Evolutionary conservation across 2,888 invertebrate species (phyloP).

Genomic region (Ellobium chinense): DNA sequence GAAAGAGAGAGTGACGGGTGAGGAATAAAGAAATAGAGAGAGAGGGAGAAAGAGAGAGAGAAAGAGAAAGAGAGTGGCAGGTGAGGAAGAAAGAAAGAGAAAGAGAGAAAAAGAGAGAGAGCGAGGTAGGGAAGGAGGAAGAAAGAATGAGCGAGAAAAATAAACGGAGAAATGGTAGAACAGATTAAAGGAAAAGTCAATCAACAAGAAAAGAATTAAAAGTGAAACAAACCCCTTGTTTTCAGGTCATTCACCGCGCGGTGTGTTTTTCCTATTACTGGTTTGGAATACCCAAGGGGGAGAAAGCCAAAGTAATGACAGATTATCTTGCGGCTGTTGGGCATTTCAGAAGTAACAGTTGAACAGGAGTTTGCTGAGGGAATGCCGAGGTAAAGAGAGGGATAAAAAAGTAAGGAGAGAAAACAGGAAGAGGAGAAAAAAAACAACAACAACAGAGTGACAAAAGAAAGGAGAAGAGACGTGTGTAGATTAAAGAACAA

Average conservation of each 20-base stretch:
- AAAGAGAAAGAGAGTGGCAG: background rate
- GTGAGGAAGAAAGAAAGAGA: background rate
- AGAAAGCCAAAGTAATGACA: no score
- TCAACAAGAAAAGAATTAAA: no score
- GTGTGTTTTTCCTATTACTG: no score
- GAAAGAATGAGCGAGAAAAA: background rate
- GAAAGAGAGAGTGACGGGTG: background rate
- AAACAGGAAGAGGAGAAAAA: background rate
- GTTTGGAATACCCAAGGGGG: no score
- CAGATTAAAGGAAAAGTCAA: background rate
- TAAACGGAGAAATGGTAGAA: background rate
- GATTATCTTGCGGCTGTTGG: no score
- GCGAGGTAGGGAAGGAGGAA: background rate
- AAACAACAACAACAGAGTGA: background rate
- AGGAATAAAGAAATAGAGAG: background rate
- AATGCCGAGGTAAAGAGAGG: no score
- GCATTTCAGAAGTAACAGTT: no score
- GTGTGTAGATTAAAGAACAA: no score
- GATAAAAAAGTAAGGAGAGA: no score
- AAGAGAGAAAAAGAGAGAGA: background rate
- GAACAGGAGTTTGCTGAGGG: no score
- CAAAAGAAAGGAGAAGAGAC: background rate
- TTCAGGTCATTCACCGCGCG: no score
- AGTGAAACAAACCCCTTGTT: no score
- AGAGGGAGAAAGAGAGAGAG: background rate